Percentiles rank a stretch among this genome's conserved stretches.
These are phyloP conservation scores for Corythoichthys intestinalis DNA, from an alignment of 2,113 vertebrate genomes.

Conservation along the genomic window DNA sequence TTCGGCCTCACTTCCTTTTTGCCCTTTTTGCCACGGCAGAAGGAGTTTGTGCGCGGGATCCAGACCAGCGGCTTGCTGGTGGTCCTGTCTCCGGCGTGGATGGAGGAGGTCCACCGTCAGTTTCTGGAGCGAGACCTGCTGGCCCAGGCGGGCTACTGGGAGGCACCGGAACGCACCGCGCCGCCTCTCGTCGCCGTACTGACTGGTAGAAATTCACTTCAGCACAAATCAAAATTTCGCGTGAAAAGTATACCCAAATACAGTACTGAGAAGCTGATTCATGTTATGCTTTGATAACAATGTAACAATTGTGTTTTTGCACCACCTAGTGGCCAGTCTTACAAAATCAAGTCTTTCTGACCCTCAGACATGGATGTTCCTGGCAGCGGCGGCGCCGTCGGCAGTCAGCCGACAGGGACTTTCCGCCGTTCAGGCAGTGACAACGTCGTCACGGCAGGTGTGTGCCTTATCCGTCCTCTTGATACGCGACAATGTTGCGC, in stretches of 20 bases:
- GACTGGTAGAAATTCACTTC: conserved; percentile 71
- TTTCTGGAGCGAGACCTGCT: conserved; percentile 90
- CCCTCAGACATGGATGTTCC: conserved; percentile 87
- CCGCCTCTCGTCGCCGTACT: conserved; percentile 91
- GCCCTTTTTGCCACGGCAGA: conserved; percentile 60
- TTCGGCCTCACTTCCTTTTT: not conserved
- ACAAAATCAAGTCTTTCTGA: too few species aligned
- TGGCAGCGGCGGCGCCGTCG: conserved; percentile 91
- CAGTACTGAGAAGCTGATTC: too few species aligned
- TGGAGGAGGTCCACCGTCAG: conserved; percentile 91
- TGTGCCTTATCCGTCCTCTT: not conserved
- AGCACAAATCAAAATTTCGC: too few species aligned
- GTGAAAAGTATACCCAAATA: too few species aligned
- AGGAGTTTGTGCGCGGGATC: conserved; percentile 90
- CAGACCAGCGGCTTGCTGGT: conserved; percentile 90
- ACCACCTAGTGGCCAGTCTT: too few species aligned
- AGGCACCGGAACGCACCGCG: conserved; percentile 78
- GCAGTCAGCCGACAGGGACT: conserved; percentile 85
- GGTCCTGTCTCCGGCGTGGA: conserved; percentile 92
- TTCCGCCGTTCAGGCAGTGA: conserved; percentile 78
- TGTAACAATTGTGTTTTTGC: too few species aligned
- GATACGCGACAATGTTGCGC: too few species aligned
- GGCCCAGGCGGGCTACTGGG: conserved; percentile 89
- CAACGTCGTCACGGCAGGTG: conserved; percentile 84
- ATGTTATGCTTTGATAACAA: too few species aligned